Conservation (phyloP, 2,113 vertebrate genomes). For the Hypocryptadius cinnamomeus region DNA sequence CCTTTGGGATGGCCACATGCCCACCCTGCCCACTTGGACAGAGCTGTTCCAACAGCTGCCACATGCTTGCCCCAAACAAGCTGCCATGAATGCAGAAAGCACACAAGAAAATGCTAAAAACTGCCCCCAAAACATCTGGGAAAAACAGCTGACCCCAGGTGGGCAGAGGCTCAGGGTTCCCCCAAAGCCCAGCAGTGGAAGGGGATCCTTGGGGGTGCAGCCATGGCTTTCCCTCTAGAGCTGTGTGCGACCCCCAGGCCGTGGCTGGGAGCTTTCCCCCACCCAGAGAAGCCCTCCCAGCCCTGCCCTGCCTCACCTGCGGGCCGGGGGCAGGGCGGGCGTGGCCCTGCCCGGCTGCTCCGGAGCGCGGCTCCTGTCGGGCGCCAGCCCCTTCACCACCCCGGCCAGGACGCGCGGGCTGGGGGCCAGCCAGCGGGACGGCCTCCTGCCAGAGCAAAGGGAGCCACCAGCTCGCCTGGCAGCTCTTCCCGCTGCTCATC, state of each 20-base stretch:
- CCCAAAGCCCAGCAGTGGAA: neutral
- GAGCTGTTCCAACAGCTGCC: neutral
- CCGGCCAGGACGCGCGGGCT: slow-evolving; percentile 70
- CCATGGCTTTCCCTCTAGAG: neutral
- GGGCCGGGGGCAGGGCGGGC: fast-evolving
- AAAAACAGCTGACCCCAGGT: neutral
- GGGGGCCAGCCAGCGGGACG: slow-evolving; percentile 88
- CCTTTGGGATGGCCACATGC: fast-evolving
- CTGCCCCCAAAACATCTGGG: fast-evolving
- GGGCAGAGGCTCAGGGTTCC: neutral
- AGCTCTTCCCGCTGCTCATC: neutral
- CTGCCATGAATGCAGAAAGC: neutral
- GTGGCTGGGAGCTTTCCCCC: neutral
- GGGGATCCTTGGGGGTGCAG: fast-evolving
- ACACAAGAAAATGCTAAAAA: neutral
- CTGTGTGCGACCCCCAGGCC: neutral
- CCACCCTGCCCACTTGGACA: fast-evolving
- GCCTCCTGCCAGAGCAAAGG: slow-evolving; percentile 70
- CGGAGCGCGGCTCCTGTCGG: neutral
- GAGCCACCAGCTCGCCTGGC: neutral
- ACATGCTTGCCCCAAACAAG: fast-evolving
- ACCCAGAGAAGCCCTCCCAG: fast-evolving
- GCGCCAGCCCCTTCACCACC: slow-evolving; percentile 50
- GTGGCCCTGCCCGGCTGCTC: neutral
- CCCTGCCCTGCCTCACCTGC: slow-evolving; percentile 46